A percentile compares a stretch with the other conserved stretches of the same genome.
phyloP scores from a whole-genome alignment of 2,797 vertebrate species.

The Diglossa cyanea region DNA sequence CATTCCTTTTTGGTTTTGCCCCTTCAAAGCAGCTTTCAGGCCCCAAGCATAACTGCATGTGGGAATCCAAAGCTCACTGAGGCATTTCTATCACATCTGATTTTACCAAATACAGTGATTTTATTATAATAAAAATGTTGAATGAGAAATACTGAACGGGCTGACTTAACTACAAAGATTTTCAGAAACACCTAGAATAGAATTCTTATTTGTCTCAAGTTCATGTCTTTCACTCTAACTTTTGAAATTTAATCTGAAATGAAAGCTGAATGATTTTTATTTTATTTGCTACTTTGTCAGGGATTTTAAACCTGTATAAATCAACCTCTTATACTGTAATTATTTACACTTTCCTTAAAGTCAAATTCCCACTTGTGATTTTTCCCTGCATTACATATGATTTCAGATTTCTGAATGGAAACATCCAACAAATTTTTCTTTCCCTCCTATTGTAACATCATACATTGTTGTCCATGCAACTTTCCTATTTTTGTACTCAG shows the following conservation, averaged over 20 bases:
- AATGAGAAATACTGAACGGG: not conserved
- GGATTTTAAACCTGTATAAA: not conserved
- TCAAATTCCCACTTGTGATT: not conserved
- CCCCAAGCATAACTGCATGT: not conserved
- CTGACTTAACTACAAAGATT: not conserved
- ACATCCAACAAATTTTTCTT: not conserved
- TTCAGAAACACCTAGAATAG: not conserved
- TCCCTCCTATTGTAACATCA: not conserved
- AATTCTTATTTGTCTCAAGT: not conserved
- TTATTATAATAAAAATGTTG: not conserved
- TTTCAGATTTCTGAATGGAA: not conserved
- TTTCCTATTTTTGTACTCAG: not conserved
- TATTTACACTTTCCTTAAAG: not conserved
- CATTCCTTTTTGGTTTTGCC: not conserved
- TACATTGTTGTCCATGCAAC: fast-evolving
- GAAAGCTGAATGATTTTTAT: not conserved
- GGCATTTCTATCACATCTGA: not conserved
- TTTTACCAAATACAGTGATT: not conserved
- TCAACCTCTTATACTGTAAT: not conserved
- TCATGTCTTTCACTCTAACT: not conserved
- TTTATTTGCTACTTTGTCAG: not conserved
- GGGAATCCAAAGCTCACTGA: not conserved
- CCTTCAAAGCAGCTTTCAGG: not conserved
- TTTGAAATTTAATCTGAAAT: not conserved
- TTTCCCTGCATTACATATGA: not conserved